Percentiles rank a stretch among this genome's conserved stretches.
phyloP scores from a whole-genome alignment of 2,113 vertebrate species.

The Cyanoderma ruficeps region DNA sequence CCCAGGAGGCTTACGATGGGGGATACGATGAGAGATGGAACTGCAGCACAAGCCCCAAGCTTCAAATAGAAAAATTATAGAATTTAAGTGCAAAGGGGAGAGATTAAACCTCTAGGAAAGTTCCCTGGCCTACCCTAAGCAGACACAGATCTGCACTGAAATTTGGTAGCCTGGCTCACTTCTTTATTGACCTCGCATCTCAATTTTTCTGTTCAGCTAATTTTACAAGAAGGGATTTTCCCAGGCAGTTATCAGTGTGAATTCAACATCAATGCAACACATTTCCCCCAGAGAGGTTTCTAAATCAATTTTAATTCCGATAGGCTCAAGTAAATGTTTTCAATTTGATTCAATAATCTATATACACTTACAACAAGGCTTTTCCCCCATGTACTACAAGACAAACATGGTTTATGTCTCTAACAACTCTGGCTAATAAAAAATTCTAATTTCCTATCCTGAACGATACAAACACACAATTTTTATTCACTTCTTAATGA shows the following conservation, averaged over 20 bases:
- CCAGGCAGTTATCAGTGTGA: not conserved
- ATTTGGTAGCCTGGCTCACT: not conserved
- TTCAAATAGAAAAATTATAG: not conserved
- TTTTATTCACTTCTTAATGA: slow-evolving; percentile 5
- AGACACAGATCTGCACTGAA: not conserved
- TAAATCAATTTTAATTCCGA: slow-evolving; percentile 62
- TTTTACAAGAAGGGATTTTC: not conserved
- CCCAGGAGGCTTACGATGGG: not conserved
- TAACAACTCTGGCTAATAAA: slow-evolving; percentile 44
- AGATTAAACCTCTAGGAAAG: not conserved
- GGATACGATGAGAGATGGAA: not conserved
- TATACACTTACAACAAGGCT: slow-evolving; percentile 48
- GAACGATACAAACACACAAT: not conserved
- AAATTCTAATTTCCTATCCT: not conserved
- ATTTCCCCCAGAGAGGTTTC: slow-evolving; percentile 25
- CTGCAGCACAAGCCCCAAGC: not conserved
- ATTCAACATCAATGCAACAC: slow-evolving; percentile 25
- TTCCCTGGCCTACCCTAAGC: not conserved
- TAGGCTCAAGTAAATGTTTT: slow-evolving; percentile 65
- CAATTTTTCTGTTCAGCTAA: not conserved
- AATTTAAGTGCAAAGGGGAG: not conserved
- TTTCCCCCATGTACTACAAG: slow-evolving; percentile 42
- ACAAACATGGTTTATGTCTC: slow-evolving; percentile 16
- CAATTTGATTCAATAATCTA: slow-evolving; percentile 71
- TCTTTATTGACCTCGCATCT: not conserved